Conservation (phyloP, 2,113 vertebrate species). For the Poeciliopsis turrubarensis region DNA sequence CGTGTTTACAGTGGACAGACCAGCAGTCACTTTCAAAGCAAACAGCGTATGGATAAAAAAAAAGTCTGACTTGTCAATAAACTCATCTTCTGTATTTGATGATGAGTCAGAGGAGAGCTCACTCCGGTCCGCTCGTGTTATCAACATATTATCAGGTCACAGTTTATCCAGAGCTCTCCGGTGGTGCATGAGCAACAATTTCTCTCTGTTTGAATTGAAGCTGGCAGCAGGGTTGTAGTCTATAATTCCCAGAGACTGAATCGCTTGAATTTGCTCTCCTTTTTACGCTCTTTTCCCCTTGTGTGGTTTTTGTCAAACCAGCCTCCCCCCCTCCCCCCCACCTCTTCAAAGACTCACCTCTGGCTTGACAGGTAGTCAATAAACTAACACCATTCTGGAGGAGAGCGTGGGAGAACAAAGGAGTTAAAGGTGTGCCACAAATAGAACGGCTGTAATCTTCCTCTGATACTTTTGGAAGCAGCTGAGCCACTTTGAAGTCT, state of each 20-base stretch:
- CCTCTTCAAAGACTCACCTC: constrained; percentile 36
- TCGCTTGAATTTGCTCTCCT: constrained; percentile 7
- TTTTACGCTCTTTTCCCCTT: constrained; percentile 13
- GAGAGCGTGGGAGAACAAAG: constrained; percentile 11
- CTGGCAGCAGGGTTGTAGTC: constrained; percentile 21
- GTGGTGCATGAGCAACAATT: background rate
- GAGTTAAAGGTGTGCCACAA: constrained; percentile 41
- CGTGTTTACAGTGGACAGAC: background rate
- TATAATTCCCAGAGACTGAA: background rate
- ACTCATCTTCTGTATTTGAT: background rate
- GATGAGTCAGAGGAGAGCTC: background rate
- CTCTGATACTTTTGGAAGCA: constrained; percentile 24
- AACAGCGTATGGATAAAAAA: background rate
- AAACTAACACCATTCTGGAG: constrained; percentile 15
- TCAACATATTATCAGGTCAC: background rate
- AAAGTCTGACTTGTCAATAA: background rate
- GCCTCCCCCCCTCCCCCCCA: constrained; percentile 10
- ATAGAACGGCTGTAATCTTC: constrained; percentile 31
- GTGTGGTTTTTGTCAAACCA: constrained; percentile 2
- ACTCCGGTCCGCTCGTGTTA: background rate
- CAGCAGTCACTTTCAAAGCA: background rate
- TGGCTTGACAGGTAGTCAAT: constrained; percentile 48
- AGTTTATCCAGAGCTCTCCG: background rate
- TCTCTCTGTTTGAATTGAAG: constrained; percentile 21
- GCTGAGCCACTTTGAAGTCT: constrained; percentile 49